phyloP scores from a whole-genome alignment of 1,140 invertebrate genomes.

The Charaxes varanes region DNA sequence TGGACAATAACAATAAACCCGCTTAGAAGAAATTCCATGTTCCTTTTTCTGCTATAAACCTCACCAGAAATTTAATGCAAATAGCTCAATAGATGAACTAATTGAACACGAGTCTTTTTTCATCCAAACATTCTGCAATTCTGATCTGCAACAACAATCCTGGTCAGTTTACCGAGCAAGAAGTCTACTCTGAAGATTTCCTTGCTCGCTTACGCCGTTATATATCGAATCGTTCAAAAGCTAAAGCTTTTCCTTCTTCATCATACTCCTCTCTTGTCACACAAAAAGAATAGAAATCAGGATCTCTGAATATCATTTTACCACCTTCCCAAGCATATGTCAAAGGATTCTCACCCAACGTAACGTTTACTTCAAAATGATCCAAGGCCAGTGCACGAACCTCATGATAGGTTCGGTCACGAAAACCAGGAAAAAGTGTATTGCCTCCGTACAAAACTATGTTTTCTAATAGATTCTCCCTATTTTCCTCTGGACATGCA shows the following conservation, averaged over 20 bases:
- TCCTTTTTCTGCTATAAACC: too few relatives aligned
- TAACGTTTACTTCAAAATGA: slow-evolving; percentile 79
- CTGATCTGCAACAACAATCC: too few relatives aligned
- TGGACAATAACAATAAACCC: too few relatives aligned
- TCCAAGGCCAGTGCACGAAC: slow-evolving; percentile 85
- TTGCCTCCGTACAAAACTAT: slow-evolving; percentile 96
- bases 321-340: slow-evolving; percentile 94
- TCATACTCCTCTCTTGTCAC: slow-evolving; percentile 92
- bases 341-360: slow-evolving; percentile 83
- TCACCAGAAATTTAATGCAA: too few relatives aligned
- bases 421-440: slow-evolving; percentile 87
- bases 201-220: slow-evolving; percentile 66
- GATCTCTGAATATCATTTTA: slow-evolving; percentile 81
- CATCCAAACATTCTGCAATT: too few relatives aligned
- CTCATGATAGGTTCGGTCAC: slow-evolving; percentile 87
- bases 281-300: slow-evolving; percentile 82
- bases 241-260: slow-evolving; percentile 84
- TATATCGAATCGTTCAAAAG: slow-evolving; percentile 82
- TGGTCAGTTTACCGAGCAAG: slow-evolving; percentile 39
- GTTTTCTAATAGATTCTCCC: slow-evolving; percentile 89
- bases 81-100: too few relatives aligned
- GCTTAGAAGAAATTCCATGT: too few relatives aligned
- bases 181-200: slow-evolving; percentile 37
- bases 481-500: slow-evolving; percentile 84
- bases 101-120: too few relatives aligned